Evolutionary conservation across 2,888 invertebrate species (phyloP).

Genomic region (Piscicola geometra): DNA sequence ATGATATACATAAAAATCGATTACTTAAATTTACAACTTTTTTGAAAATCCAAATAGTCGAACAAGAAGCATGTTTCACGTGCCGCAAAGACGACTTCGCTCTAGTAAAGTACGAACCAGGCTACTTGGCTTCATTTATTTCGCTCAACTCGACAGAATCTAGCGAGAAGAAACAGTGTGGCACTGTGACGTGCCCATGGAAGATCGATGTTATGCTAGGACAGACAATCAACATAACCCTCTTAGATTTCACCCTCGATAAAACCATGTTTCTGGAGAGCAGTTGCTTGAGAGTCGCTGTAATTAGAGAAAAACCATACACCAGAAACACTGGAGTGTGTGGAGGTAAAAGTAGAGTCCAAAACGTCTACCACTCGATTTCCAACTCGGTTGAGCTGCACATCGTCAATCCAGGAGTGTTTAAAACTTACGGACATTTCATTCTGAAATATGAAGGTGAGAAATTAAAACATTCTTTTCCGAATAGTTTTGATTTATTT

Average conservation of each 20-base stretch:
- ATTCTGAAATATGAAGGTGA: constrained; percentile 42
- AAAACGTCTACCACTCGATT: constrained; percentile 37
- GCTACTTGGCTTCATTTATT: constrained; percentile 34
- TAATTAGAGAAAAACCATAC: constrained; percentile 40
- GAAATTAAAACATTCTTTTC: too few relatives aligned
- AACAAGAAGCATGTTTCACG: constrained; percentile 30
- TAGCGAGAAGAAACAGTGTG: constrained; percentile 32
- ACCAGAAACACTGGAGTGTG: constrained; percentile 37
- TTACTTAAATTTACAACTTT: too few relatives aligned
- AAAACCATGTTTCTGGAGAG: constrained; percentile 10
- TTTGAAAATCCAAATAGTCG: too few relatives aligned
- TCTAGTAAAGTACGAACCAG: constrained; percentile 21
- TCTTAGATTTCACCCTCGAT: constrained; percentile 40
- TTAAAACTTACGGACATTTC: constrained; percentile 39
- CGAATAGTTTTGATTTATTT: too few relatives aligned
- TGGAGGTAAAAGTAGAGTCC: constrained; percentile 35
- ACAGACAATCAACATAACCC: constrained; percentile 40
- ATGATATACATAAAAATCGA: background rate
- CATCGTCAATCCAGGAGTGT: constrained; percentile 41
- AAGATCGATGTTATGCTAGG: constrained; percentile 40
- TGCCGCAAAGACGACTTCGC: constrained; percentile 34
- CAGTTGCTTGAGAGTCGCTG: constrained; percentile 39
- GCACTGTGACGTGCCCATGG: constrained; percentile 41
- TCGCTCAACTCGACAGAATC: constrained; percentile 31
- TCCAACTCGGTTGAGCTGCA: constrained; percentile 41